phyloP scores from a whole-genome alignment of 2,113 vertebrate genomes.

The Tympanuchus pallidicinctus region DNA sequence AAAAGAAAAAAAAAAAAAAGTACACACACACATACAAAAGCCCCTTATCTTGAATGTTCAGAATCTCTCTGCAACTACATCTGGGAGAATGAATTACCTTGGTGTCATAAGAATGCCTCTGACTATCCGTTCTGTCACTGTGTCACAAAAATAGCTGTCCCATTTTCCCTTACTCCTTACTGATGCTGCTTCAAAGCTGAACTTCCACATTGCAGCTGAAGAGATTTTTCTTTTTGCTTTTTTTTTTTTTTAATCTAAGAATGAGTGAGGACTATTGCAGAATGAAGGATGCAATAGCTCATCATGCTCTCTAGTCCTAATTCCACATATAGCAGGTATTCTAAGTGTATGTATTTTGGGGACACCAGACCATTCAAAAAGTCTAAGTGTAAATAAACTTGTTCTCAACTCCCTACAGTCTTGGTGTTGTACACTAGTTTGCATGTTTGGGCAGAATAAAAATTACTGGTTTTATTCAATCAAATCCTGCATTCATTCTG shows the following conservation, averaged over 20 bases:
- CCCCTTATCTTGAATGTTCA: constrained; percentile 15
- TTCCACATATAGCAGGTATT: background rate
- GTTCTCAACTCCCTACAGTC: background rate
- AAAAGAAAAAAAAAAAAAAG: too few species aligned
- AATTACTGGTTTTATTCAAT: background rate
- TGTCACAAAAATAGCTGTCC: background rate
- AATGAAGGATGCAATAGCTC: background rate
- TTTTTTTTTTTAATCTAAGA: rapidly evolving
- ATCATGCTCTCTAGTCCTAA: background rate
- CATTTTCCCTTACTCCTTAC: background rate
- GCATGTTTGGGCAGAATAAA: background rate
- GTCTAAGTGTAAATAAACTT: background rate
- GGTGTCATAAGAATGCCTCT: background rate
- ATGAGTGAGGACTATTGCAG: rapidly evolving
- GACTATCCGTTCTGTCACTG: background rate
- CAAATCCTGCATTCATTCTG: rapidly evolving
- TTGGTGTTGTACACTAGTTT: background rate
- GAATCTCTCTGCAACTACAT: background rate
- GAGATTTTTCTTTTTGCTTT: background rate
- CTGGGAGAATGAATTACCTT: constrained; percentile 24
- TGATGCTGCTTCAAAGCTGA: background rate
- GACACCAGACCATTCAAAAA: background rate
- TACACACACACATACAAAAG: too few species aligned
- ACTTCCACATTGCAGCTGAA: background rate
- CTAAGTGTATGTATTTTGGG: background rate